A percentile compares a stretch with the other conserved stretches of the same genome.
Evolutionary conservation across 2,113 vertebrate genomes (phyloP).

Genomic region (Taurulus bubalis): DNA sequence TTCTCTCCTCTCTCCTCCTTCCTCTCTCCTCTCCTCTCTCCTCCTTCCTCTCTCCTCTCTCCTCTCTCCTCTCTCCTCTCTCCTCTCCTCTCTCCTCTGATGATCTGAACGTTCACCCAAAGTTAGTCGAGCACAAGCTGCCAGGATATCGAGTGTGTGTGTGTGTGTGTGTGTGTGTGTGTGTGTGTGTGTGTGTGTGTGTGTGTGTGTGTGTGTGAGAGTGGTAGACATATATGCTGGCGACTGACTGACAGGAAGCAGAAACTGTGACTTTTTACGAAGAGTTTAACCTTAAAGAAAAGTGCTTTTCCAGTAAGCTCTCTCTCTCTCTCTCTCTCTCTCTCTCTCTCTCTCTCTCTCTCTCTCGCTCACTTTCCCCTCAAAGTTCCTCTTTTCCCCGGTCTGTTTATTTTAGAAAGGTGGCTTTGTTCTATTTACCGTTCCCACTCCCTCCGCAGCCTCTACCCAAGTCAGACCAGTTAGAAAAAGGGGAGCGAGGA

Average conservation of each 20-base stretch:
- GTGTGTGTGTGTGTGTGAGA: background rate
- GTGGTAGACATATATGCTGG: slow-evolving; percentile 7
- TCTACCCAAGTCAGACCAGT: slow-evolving; percentile 74
- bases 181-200: too few relatives aligned
- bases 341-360: too few relatives aligned
- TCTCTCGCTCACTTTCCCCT: slow-evolving; percentile 37
- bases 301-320: slow-evolving; percentile 42
- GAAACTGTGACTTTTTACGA: slow-evolving; percentile 36
- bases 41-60: too few relatives aligned
- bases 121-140: too few relatives aligned
- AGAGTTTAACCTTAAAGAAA: slow-evolving; percentile 36
- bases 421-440: slow-evolving; percentile 77
- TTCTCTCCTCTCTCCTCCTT: too few relatives aligned
- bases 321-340: slow-evolving; percentile 48
- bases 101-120: slow-evolving; percentile 65
- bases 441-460: slow-evolving; percentile 66
- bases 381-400: slow-evolving; percentile 61
- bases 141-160: too few relatives aligned
- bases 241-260: slow-evolving; percentile 44
- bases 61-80: too few relatives aligned
- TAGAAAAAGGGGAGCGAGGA: slow-evolving; percentile 56
- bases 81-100: slow-evolving; percentile 38
- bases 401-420: slow-evolving; percentile 80
- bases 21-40: too few relatives aligned
- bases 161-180: background rate